These are phyloP conservation scores for Latrodectus geometricus DNA, from an alignment of 1,140 invertebrate genomes.

Conservation along the genomic window DNA sequence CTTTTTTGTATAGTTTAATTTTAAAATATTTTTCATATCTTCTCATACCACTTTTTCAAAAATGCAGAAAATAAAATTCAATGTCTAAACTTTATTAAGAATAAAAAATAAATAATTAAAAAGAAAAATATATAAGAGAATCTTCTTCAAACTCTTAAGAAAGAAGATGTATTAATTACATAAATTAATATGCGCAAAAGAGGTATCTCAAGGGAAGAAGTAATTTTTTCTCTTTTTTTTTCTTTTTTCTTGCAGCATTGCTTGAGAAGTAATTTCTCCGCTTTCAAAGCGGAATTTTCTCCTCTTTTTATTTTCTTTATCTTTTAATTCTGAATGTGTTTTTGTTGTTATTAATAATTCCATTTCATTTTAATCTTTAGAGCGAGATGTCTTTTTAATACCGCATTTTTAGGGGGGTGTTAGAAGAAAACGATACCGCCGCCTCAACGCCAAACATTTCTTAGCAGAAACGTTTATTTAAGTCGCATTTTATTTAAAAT, in stretches of 20 bases:
- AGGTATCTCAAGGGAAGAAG: conserved; percentile 31
- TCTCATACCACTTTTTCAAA: no score
- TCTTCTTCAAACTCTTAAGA: conserved; percentile 29
- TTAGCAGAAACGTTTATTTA: conserved; percentile 14
- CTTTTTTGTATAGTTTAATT: no score
- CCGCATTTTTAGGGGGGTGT: conserved; percentile 17
- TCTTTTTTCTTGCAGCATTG: not conserved
- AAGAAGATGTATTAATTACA: conserved; percentile 62
- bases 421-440: conserved; percentile 5
- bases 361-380: conserved; percentile 60
- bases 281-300: conserved; percentile 36
- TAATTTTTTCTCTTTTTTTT: conserved; percentile 30
- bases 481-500: not conserved
- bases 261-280: conserved; percentile 33
- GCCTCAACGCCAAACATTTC: not conserved
- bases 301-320: conserved; percentile 20
- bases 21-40: no score
- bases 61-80: no score
- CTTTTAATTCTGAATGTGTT: conserved; percentile 14
- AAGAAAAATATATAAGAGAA: conserved; percentile 19
- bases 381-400: conserved; percentile 59
- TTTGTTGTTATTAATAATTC: conserved; percentile 53
- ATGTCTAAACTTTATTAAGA: no score
- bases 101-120: not conserved
- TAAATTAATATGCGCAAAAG: conserved; percentile 61